phyloP scores from a whole-genome alignment of 1,140 invertebrate species.

The Thereuonema tuberculata region DNA sequence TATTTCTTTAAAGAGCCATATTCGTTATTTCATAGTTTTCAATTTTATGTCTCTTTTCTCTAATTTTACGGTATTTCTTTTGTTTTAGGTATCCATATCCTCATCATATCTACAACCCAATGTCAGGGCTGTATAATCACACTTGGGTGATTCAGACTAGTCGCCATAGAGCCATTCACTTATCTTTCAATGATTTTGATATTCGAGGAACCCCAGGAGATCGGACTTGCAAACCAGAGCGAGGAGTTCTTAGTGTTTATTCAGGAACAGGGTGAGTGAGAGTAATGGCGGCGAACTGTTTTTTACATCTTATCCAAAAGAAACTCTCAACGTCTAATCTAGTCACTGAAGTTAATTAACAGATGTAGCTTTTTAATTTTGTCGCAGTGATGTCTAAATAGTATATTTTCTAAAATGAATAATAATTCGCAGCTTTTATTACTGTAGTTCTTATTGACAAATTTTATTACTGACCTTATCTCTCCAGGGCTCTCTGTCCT shows the following conservation, averaged over 20 bases:
- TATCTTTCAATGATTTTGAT: constrained; percentile 23
- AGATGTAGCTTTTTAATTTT: too few species aligned
- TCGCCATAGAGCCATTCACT: constrained; percentile 13
- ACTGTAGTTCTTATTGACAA: too few species aligned
- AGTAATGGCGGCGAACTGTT: too few species aligned
- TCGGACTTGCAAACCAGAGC: constrained; percentile 17
- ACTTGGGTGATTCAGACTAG: constrained; percentile 15
- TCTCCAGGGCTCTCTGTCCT: too few species aligned
- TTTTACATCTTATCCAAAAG: too few species aligned
- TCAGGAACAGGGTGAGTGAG: neutral
- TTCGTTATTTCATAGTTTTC: neutral
- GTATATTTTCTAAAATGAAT: too few species aligned
- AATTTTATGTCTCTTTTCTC: neutral
- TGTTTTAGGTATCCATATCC: constrained; percentile 22
- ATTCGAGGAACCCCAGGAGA: constrained; percentile 18
- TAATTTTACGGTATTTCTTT: too few species aligned
- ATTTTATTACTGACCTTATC: too few species aligned
- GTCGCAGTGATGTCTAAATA: too few species aligned
- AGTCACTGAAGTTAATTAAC: too few species aligned
- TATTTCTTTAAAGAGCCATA: neutral
- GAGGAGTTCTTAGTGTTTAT: constrained; percentile 15
- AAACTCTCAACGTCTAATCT: too few species aligned
- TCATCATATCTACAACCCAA: constrained; percentile 16
- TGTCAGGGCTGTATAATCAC: constrained; percentile 13
- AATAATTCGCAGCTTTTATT: too few species aligned